Base-by-base conservation (phyloP, 2,888 invertebrate species). In the Abrostola tripartita region DNA sequence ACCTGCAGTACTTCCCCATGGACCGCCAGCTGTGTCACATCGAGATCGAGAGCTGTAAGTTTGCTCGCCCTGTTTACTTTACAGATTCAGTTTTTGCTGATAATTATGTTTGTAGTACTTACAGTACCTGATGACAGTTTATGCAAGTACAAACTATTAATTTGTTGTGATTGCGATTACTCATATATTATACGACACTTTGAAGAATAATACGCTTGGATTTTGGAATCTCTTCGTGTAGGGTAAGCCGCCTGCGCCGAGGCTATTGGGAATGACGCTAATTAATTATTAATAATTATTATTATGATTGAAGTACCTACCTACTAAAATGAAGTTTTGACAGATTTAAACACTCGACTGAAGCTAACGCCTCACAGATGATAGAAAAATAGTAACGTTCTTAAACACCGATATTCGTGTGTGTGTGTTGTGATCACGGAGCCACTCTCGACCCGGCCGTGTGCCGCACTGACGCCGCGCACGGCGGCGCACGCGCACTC, bases 1-100 rank as follows among this genome's bases (percentile, higher is more conserved):
- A 98, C 92, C 96, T 98, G 71, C 97, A 98, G 90, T 98, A 98
- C 94, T 98, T 98, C 93, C 98, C 98, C 57, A 98, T 98, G 98
- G 98, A 98, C 92, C 96, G 97, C 81, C 98, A 98, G 91, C 95
- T 98, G 76, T 98, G 98, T 93, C 97, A 97, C 90, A 97, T 98
- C 90, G 98, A 98, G 95, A 98, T 98, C 87, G 98, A 98, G 96
- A 98, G 98, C 95, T 98, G 98, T 98, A 97, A 98, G 98, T 98
- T 96, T 87, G 83, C 81, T 81, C 77, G 74, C 76, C 44, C 52
- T 56, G n/a, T 36, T 71, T 54, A 52, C 55, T 35, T 52, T n/a
- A 41, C 47, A 38, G 40, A 64, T 54, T 69, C 55, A 37, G 70
- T 59, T 71, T 59, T 41, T 24, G 56, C 37, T 5, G 12, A 8